These are phyloP conservation scores for Leptobrachium ailaonicum DNA, from an alignment of 2,113 vertebrate genomes.

Conservation along the genomic window DNA sequence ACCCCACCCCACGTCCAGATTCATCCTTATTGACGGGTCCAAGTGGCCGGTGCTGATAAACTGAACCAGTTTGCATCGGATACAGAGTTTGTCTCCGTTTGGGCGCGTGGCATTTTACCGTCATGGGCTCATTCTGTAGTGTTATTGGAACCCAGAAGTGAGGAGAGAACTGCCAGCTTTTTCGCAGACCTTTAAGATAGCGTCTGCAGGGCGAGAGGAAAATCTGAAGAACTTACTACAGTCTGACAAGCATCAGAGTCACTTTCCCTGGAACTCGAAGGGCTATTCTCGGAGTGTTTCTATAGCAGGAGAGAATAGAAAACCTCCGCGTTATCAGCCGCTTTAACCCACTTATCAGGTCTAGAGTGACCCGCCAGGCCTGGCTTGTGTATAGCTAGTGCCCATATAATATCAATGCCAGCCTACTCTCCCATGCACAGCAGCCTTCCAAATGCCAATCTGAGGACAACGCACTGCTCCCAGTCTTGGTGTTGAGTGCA, in stretches of 20 bases:
- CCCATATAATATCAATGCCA: constrained; percentile 9
- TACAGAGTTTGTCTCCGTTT: not conserved
- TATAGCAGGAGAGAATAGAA: constrained; percentile 15
- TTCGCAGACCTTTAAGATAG: constrained; percentile 23
- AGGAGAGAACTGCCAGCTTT: not conserved
- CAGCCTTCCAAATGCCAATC: not conserved
- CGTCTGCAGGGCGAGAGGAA: not conserved
- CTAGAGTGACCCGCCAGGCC: constrained; percentile 26
- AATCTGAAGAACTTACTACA: constrained; percentile 6
- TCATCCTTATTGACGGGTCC: too few relatives aligned
- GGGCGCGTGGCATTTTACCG: not conserved
- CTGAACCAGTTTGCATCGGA: too few relatives aligned
- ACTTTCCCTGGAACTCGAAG: constrained; percentile 16
- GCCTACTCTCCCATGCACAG: not conserved
- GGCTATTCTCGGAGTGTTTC: constrained; percentile 40
- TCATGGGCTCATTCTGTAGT: constrained; percentile 3
- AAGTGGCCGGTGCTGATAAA: too few relatives aligned
- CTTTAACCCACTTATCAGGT: constrained; percentile 6
- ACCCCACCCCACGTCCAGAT: too few relatives aligned
- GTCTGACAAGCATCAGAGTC: constrained; percentile 43
- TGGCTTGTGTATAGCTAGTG: constrained; percentile 24
- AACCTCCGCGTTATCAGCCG: constrained; percentile 31
- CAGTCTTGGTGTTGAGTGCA: too few relatives aligned
- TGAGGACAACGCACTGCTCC: too few relatives aligned
- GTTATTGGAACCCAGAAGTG: constrained; percentile 7